Evolutionary conservation across 2,888 invertebrate species (phyloP), one percentile per base, ranked within the genome.

Genomic region (Pristionchus mayeri): DNA sequence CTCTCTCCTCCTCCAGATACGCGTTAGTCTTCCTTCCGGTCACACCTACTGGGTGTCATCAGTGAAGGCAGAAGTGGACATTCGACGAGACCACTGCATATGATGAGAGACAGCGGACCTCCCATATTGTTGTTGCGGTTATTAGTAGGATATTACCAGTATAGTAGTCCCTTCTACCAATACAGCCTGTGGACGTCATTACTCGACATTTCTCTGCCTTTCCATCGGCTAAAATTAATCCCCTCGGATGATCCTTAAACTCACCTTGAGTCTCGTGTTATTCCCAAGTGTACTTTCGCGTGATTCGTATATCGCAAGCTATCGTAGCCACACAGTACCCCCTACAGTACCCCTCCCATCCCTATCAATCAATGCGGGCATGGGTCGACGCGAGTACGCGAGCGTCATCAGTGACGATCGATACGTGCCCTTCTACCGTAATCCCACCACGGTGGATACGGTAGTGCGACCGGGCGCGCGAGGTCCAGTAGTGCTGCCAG

Each of bases 11-110:
- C 16, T 40, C 71, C 71, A 71, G 71, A 71, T 71, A 71, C 71
- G 37, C 71, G 71, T 71, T 71, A 71, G 71, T 71, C 71, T 6
- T 44, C 63, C 71, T 71, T 71, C 71, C 71, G 71, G 71, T 71
- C 71, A 71, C 71, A 71, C 71, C 71, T 71, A 71, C 71, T 71
- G 71, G 71, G 44, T 71, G 71, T 71, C 71, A 71, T 71, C 71
- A 71, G 71, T 44, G 71, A 37, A 30, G 34, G 27, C 16, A 57
- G 54, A 3, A 52, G 52, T 11, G 16, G 57, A 60, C 27, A 27
- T 24, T 24, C 24, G 27, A 60, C 11, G 16, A 18, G 63, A 57
- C 57, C n/a, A 34, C 24, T 44, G 71, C 40, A 21, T 27, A 71
- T 71, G 71, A 71, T 71, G 71, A 71, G 71, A 34, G 18, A 34